A percentile compares a stretch with the other conserved stretches of the same genome.
These are phyloP conservation scores for Actinernus sp. DNA, from an alignment of 92 coral and sea anemone species.

Conservation along the genomic window DNA sequence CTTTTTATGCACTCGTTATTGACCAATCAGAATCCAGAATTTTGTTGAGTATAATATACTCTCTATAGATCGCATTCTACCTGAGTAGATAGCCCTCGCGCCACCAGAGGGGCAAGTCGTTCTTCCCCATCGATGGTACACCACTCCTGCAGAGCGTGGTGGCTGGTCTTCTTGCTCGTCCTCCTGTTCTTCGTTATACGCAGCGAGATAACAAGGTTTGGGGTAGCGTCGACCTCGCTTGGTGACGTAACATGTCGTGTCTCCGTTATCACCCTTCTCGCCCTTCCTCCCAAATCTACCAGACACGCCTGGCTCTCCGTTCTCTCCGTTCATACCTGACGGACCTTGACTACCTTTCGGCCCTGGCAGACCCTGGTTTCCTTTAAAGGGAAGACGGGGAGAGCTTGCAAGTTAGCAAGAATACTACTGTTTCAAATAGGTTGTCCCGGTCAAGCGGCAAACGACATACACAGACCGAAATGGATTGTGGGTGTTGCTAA, in stretches of 20 bases:
- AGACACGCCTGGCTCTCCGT: constrained; percentile 68
- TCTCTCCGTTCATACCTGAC: constrained; percentile 60
- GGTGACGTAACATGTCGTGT: constrained; percentile 69
- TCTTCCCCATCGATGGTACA: constrained; percentile 72
- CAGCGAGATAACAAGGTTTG: constrained; percentile 66
- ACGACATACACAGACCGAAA: no score
- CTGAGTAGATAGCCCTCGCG: constrained; percentile 57
- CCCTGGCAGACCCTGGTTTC: constrained; percentile 56
- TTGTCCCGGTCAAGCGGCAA: no score
- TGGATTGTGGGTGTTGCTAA: no score
- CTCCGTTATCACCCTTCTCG: constrained; percentile 56
- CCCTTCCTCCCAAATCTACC: constrained; percentile 58
- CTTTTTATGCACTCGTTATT: no score
- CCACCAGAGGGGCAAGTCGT: constrained; percentile 66
- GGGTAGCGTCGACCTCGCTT: constrained; percentile 58
- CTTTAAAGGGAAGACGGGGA: no score
- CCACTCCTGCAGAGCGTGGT: constrained; percentile 30
- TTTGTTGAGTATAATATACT: no score
- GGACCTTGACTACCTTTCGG: constrained; percentile 64
- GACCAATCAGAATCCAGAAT: no score
- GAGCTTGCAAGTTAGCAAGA: no score
- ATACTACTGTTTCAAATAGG: no score
- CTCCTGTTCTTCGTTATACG: constrained; percentile 18
- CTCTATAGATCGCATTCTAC: no score
- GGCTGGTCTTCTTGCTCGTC: background rate